These are phyloP conservation scores for Neogobius melanostomus DNA, from an alignment of 2,113 vertebrate species.

Conservation along the genomic window DNA sequence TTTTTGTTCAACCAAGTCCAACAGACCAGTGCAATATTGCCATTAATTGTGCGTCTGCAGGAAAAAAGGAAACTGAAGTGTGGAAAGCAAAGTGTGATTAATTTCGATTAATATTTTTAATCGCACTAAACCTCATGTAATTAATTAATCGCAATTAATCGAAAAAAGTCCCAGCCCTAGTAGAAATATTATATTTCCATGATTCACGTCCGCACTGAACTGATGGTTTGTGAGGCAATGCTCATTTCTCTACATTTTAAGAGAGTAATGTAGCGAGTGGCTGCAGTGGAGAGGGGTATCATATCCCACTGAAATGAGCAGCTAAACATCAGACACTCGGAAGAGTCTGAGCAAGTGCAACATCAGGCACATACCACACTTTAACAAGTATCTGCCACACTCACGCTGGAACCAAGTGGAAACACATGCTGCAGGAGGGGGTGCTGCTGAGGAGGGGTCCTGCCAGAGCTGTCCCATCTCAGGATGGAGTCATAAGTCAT, in stretches of 20 bases:
- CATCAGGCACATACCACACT: conserved; percentile 77
- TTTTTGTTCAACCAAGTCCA: too few relatives aligned
- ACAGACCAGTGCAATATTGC: too few relatives aligned
- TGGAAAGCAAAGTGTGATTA: too few relatives aligned
- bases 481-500: conserved; percentile 78
- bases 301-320: conserved; percentile 19
- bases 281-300: conserved; percentile 23
- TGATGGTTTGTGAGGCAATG: conserved; percentile 7
- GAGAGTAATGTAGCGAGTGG: conserved; percentile 23
- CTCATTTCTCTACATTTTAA: conserved; percentile 29
- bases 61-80: too few relatives aligned
- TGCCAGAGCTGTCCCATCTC: conserved; percentile 63
- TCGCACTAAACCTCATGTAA: too few relatives aligned
- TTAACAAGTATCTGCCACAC: conserved; percentile 83
- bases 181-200: conserved; percentile 1
- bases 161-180: too few relatives aligned
- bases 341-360: conserved; percentile 74
- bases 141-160: too few relatives aligned
- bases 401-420: conserved; percentile 86
- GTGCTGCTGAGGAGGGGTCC: conserved; percentile 60
- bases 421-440: conserved; percentile 81
- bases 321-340: conserved; percentile 71
- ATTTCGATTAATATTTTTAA: too few relatives aligned
- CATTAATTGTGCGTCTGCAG: too few relatives aligned
- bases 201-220: conserved; percentile 3